phyloP scores from a whole-genome alignment of 2,888 invertebrate species.

The Troides helena region DNA sequence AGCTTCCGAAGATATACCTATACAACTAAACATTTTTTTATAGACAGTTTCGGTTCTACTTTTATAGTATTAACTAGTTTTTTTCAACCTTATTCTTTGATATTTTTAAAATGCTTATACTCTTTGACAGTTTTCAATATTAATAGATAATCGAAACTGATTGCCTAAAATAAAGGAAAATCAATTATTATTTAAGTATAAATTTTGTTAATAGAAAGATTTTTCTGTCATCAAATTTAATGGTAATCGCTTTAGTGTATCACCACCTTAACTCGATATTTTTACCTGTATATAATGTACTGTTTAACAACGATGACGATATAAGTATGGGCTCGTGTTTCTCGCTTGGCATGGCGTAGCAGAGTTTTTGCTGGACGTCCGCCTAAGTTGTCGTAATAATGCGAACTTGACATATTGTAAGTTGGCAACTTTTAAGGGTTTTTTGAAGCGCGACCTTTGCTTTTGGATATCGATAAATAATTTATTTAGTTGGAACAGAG shows the following conservation, averaged over 20 bases:
- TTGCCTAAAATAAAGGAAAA: no score
- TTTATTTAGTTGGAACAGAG: slow-evolving; percentile 5
- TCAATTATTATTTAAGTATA: no score
- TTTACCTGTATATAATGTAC: slow-evolving; percentile 9
- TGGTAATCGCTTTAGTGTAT: not conserved
- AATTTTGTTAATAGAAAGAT: no score
- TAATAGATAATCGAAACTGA: no score
- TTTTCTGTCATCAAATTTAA: not conserved
- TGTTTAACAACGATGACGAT: slow-evolving; percentile 8
- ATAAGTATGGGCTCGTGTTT: slow-evolving; percentile 1
- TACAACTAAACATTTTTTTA: no score
- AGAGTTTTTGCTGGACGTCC: slow-evolving; percentile 20
- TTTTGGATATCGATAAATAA: slow-evolving; percentile 5
- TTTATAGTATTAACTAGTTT: no score
- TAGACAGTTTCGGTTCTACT: no score
- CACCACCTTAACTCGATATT: slow-evolving; percentile 10
- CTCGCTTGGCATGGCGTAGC: slow-evolving; percentile 1
- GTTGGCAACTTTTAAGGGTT: slow-evolving; percentile 20
- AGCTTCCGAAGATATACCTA: no score
- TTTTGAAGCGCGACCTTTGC: slow-evolving; percentile 18
- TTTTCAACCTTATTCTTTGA: no score
- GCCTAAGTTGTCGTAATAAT: slow-evolving; percentile 19
- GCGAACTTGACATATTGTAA: slow-evolving; percentile 12
- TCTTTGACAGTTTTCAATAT: no score
- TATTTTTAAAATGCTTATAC: no score